These are phyloP conservation scores for Bacillus rossius DNA, from an alignment of 1,140 invertebrate species.

Conservation along the genomic window DNA sequence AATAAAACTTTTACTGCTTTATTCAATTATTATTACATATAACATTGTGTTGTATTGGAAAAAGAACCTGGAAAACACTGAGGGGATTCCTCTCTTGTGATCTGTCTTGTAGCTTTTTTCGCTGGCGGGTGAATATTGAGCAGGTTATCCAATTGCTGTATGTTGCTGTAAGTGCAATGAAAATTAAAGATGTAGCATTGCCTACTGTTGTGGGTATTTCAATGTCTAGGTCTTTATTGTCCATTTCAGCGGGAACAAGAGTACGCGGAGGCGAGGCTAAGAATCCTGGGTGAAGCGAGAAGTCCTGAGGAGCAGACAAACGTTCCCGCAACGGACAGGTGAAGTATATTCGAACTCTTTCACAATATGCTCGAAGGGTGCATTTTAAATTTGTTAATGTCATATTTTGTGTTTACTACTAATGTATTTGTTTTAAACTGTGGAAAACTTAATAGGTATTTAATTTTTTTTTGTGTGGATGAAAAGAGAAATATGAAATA, in stretches of 20 bases:
- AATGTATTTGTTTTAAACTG: not conserved
- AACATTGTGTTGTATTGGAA: too few relatives aligned
- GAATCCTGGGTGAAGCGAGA: constrained; percentile 75
- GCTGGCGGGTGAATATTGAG: too few relatives aligned
- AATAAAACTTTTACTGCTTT: too few relatives aligned
- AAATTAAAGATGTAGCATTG: not conserved
- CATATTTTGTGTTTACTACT: not conserved
- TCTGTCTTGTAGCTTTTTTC: too few relatives aligned
- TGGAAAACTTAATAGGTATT: not conserved
- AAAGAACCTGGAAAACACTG: too few relatives aligned
- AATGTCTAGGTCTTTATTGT: not conserved
- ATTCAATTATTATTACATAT: too few relatives aligned
- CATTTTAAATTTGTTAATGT: too few relatives aligned
- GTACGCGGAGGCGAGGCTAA: constrained; percentile 75
- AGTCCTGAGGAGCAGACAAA: constrained; percentile 59
- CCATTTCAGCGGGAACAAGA: constrained; percentile 64
- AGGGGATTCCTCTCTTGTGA: too few relatives aligned
- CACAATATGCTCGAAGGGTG: too few relatives aligned
- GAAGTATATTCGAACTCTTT: not conserved
- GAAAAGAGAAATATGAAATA: too few relatives aligned
- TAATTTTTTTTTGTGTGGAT: not conserved
- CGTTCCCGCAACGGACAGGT: constrained; percentile 10
- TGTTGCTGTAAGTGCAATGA: too few relatives aligned
- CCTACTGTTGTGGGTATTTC: not conserved
- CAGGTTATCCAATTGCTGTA: too few relatives aligned